A percentile compares a stretch with the other conserved stretches of the same genome.
Conservation (phyloP, 2,113 vertebrate species). For the Ceratotherium simum region DNA sequence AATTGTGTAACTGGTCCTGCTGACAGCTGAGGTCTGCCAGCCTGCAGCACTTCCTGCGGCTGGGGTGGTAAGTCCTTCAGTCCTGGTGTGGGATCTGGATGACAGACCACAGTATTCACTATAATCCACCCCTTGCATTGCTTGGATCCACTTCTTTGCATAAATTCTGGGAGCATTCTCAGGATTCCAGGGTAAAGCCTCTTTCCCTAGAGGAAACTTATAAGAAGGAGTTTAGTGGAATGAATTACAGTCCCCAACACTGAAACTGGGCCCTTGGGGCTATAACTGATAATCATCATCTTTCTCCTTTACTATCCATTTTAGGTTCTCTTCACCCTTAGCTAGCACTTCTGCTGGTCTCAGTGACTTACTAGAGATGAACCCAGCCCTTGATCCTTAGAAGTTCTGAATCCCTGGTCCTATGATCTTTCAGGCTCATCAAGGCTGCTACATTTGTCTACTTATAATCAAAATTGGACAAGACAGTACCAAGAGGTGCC, state of each 20-base stretch:
- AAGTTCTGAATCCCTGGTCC: background rate
- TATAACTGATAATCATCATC: background rate
- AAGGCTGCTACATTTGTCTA: background rate
- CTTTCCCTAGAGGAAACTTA: background rate
- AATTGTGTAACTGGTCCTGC: background rate
- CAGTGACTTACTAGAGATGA: background rate
- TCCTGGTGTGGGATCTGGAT: background rate
- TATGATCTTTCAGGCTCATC: background rate
- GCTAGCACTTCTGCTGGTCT: background rate
- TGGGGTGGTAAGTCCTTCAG: background rate
- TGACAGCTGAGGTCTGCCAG: background rate
- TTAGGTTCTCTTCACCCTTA: background rate
- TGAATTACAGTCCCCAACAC: background rate
- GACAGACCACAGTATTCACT: background rate
- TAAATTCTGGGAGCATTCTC: background rate
- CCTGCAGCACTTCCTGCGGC: too few species aligned
- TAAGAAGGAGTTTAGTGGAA: background rate
- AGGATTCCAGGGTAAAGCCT: background rate
- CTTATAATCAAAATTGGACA: background rate
- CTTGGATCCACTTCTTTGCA: background rate
- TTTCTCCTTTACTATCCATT: background rate
- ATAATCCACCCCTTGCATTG: background rate
- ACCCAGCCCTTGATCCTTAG: background rate
- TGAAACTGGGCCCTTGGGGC: background rate
- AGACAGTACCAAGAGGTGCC: background rate